These are phyloP conservation scores for Aleiodes testaceus DNA, from an alignment of 2,888 invertebrate species.

Conservation along the genomic window DNA sequence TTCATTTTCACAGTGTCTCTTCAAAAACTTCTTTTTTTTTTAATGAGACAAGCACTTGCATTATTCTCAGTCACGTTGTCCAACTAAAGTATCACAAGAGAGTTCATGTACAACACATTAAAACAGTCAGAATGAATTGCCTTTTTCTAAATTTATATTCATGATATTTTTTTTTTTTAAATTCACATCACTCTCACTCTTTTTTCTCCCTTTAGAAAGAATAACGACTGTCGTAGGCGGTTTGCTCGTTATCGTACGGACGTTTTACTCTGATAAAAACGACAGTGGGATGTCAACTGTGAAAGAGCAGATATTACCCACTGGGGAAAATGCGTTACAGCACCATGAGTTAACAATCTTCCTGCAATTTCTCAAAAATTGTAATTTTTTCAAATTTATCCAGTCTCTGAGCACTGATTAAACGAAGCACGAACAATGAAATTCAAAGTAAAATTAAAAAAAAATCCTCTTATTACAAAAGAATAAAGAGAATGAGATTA, in stretches of 20 bases:
- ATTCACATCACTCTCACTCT: not conserved
- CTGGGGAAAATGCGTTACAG: not conserved
- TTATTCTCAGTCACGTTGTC: constrained; percentile 21
- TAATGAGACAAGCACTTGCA: constrained; percentile 13
- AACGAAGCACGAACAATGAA: not conserved
- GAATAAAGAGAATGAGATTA: not conserved
- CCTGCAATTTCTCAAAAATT: constrained; percentile 17
- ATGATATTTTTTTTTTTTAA: not conserved
- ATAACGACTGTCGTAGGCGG: constrained; percentile 7
- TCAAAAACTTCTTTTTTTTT: constrained; percentile 21
- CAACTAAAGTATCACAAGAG: not conserved
- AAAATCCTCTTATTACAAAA: no score
- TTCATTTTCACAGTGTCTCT: not conserved
- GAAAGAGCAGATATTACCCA: constrained; percentile 26
- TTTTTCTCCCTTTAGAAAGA: constrained; percentile 2
- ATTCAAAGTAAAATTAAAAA: no score
- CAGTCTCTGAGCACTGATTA: not conserved
- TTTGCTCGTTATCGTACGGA: constrained; percentile 21
- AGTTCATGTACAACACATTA: not conserved
- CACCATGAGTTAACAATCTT: constrained; percentile 2
- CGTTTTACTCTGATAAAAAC: constrained; percentile 21
- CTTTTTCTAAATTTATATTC: not conserved
- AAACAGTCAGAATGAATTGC: constrained; percentile 12
- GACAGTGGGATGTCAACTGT: constrained; percentile 29
- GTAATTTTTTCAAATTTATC: not conserved